Conservation (phyloP, 2,113 vertebrate genomes). For the Stegostoma tigrinum region DNA sequence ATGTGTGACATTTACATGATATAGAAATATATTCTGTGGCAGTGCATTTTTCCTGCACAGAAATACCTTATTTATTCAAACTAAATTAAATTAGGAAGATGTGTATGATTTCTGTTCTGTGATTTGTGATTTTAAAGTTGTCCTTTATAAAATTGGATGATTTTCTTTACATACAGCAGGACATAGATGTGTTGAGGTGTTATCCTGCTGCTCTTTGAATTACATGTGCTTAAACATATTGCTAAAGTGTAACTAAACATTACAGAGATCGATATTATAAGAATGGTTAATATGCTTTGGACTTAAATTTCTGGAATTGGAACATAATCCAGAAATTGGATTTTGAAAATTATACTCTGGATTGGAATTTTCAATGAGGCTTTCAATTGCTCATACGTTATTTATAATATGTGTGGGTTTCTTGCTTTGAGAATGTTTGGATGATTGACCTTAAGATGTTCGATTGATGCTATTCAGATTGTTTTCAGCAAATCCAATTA, state of each 20-base stretch:
- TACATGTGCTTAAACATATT: not conserved
- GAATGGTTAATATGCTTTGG: not conserved
- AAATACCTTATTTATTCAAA: not conserved
- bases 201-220: not conserved
- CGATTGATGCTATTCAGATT: not conserved
- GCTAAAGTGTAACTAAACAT: not conserved
- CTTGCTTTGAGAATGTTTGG: not conserved
- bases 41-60: not conserved
- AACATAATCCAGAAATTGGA: not conserved
- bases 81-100: not conserved
- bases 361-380: not conserved
- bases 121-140: not conserved
- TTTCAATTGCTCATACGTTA: not conserved
- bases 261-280: not conserved
- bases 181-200: not conserved
- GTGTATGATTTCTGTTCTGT: not conserved
- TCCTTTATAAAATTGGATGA: not conserved
- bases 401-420: not conserved
- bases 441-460: not conserved
- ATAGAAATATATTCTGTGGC: not conserved
- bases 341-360: not conserved
- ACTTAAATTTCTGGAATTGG: not conserved
- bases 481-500: not conserved
- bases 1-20: not conserved
- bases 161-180: not conserved